Base-by-base conservation (phyloP, 2,888 invertebrate genomes). In the Axea sp. region DNA sequence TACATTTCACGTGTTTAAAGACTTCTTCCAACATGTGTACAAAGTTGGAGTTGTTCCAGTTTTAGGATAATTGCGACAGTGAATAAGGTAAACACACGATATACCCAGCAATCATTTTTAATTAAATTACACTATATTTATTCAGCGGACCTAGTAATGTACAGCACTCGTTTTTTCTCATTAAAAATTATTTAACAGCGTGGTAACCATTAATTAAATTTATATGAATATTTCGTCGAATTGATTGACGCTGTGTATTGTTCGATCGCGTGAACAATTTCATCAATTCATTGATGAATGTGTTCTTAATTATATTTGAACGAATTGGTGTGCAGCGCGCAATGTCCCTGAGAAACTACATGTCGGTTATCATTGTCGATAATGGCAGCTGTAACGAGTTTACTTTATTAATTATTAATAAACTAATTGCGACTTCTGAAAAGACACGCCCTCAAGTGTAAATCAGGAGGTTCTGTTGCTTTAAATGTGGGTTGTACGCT, bases 361-460 rank as follows among this genome's bases (percentile, higher is more conserved):
- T 33, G 22, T 31, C 26, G 17, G 19, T 37, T 28, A 24, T 14
- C 55, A 51, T 17, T 51, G 57, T 53, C 47, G 45, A 64, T 55
- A 49, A 57, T 53, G 65, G 69, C 43, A 71, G 76, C 68, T 31
- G 78, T 75, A 78, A 81, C 82, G 82, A 80, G 84, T 84, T 84
- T 82, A 81, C 83, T 84, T 84, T 82, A 81, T 83, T 84, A 84
- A 84, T 85, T 83, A 87, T 86, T 86, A 87, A 86, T 86, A 86
- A 86, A 86, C 86, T 85, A 86, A 86, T 85, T 86, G 86, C 81
- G 81, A 85, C 86, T 85, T 83, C 86, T 82, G 85, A 83, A 74
- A 71, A 74, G 80, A 67, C 82, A 84, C 85, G 85, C 86, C 86
- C 80, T 76, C 80, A 79, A 81, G 79, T 83, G 84, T 85, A 84